These are phyloP conservation scores for Lophura nycthemera DNA, from an alignment of 2,113 vertebrate species.

Conservation along the genomic window DNA sequence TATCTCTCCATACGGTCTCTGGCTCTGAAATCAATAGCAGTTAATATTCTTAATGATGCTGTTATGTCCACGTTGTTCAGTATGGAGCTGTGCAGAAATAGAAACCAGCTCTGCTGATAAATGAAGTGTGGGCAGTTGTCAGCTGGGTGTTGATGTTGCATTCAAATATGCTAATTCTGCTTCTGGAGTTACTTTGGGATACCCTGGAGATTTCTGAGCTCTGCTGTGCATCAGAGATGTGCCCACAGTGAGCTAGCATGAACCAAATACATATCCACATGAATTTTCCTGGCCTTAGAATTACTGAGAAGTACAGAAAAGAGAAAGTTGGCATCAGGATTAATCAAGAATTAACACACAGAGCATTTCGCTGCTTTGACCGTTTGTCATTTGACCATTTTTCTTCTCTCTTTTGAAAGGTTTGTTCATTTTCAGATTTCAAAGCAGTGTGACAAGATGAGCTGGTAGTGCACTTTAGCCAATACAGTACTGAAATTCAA, in stretches of 20 bases:
- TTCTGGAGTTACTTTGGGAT: not conserved
- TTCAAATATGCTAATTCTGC: not conserved
- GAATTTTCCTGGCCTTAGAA: not conserved
- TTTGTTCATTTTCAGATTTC: constrained; percentile 49
- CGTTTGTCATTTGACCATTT: not conserved
- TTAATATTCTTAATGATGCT: not conserved
- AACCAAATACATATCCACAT: not conserved
- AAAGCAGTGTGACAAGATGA: constrained; percentile 37
- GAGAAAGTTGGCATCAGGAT: not conserved
- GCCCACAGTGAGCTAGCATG: not conserved
- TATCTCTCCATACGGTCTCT: not conserved
- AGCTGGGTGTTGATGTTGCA: not conserved
- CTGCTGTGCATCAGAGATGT: not conserved
- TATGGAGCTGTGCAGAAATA: not conserved
- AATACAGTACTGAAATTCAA: constrained; percentile 36
- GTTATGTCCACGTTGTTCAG: not conserved
- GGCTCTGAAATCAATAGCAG: not conserved
- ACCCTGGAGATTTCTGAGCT: not conserved
- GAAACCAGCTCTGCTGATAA: not conserved
- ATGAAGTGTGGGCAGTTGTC: not conserved
- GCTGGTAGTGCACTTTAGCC: constrained; percentile 10
- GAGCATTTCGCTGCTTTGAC: not conserved
- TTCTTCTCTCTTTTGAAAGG: constrained; percentile 50
- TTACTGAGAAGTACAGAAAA: not conserved
- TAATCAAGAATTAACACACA: not conserved